These are phyloP conservation scores for Agonum fuliginosum DNA, from an alignment of 2,888 invertebrate species.

Conservation along the genomic window DNA sequence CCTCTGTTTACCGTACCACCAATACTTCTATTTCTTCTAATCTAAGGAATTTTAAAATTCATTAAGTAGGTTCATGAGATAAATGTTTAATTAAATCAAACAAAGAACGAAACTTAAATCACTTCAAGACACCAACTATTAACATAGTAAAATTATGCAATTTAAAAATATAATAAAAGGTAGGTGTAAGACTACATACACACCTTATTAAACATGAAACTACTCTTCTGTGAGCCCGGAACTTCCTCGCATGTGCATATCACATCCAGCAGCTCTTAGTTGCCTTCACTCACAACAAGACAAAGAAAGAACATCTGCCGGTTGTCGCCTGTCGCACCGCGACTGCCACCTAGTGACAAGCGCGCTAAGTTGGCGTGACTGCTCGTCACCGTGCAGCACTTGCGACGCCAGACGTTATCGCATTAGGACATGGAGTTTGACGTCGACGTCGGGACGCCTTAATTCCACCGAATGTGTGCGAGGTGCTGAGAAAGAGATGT, in stretches of 20 bases:
- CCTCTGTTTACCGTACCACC: too few species aligned
- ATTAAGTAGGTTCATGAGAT: too few species aligned
- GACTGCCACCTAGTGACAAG: constrained; percentile 55
- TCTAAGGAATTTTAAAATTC: too few species aligned
- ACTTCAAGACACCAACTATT: too few species aligned
- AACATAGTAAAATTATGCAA: too few species aligned
- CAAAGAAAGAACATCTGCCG: constrained; percentile 35
- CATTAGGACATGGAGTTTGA: constrained; percentile 59
- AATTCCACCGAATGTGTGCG: constrained; percentile 39
- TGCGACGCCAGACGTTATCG: constrained; percentile 60
- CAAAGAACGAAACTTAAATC: too few species aligned
- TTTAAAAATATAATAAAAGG: too few species aligned
- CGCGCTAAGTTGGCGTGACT: constrained; percentile 57
- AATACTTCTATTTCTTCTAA: too few species aligned
- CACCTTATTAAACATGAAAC: too few species aligned
- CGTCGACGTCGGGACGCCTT: constrained; percentile 60
- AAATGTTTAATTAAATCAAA: too few species aligned
- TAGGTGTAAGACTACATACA: too few species aligned
- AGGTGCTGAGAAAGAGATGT: neutral
- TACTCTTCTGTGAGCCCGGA: too few species aligned
- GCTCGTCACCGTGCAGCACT: constrained; percentile 57
- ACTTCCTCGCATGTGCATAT: neutral
- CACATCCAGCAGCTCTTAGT: neutral
- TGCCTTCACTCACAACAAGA: neutral
- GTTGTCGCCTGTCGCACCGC: constrained; percentile 3